A percentile compares a stretch with the other conserved stretches of the same genome.
Evolutionary conservation across 1,140 invertebrate species (phyloP).

Genomic region (Dolichoris vasculosae): DNA sequence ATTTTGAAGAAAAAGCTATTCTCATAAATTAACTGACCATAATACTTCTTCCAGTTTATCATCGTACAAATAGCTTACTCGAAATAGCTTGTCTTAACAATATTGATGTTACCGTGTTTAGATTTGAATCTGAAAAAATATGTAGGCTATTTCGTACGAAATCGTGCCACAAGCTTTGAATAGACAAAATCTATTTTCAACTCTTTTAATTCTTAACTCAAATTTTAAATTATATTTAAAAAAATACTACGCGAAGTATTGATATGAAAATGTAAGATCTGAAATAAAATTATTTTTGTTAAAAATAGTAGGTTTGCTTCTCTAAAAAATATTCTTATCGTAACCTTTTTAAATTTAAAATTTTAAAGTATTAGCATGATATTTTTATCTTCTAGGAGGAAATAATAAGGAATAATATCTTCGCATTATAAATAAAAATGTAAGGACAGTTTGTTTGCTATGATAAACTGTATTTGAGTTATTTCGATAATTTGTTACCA

Average conservation of each 20-base stretch:
- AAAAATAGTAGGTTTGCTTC: neutral
- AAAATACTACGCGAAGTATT: no score
- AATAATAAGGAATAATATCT: no score
- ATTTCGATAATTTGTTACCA: no score
- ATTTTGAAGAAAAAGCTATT: neutral
- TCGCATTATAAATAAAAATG: no score
- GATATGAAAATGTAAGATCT: no score
- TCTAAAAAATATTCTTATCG: no score
- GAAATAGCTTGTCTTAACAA: slow-evolving; percentile 30
- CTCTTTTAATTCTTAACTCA: no score
- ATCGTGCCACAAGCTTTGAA: neutral
- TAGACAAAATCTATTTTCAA: slow-evolving; percentile 40
- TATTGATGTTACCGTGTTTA: slow-evolving; percentile 20
- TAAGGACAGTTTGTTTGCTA: no score
- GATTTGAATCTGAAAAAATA: slow-evolving; percentile 43
- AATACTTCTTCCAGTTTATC: slow-evolving; percentile 19
- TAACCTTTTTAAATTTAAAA: no score
- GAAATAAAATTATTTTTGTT: neutral
- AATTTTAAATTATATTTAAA: neutral
- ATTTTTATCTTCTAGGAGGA: no score
- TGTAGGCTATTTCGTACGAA: neutral
- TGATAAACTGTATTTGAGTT: no score
- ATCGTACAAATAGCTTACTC: slow-evolving; percentile 8
- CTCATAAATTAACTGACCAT: neutral
- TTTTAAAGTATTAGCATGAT: no score